Base-by-base conservation (phyloP, 2,113 vertebrate genomes). In the Tachycineta bicolor region DNA sequence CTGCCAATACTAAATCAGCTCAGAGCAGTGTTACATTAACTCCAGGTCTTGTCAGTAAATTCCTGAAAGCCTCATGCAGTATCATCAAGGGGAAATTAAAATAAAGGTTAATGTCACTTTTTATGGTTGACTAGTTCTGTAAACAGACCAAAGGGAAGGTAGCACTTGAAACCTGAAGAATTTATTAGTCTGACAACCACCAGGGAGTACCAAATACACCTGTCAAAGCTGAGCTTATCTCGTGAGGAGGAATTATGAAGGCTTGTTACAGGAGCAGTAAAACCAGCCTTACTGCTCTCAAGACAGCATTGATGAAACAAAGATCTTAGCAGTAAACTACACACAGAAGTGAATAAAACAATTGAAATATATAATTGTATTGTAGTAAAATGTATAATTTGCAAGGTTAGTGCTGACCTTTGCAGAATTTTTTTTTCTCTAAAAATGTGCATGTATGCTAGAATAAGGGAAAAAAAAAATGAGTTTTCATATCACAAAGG, bases 31-130 rank as follows among this genome's bases (percentile, higher is more conserved):
- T 92, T 95, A 71, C 17, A 18, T 37, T 44, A 19, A 67, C 43
- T 91, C 46, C 19, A 76, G 55, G 24, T 85, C 25, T 6, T 71
- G 41, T 21, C 73, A 73, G 55, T 77, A 93, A 93, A 84, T 75
- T 94, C 68, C 64, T 88, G 74, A 94, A 80, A 65, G 50, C 67
- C 37, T 37, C 24, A 3, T 79, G 22, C 49, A 83, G 29, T 34
- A 90, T 43, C 59, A 58, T 77, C 28, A 23, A 50, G 70, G 73
- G 37, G 18, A 44, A 95, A 96, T 96, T 94, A 95, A 97, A 97
- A 96, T 87, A 96, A 97, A 97, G 90, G 95, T 97, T 97, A 97
- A 97, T 95, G 81, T 69, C 21, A 92, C 85, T 94, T 94, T 97
- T 97, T 88, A 97, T 62, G 81, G 92, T 50, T 95, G 70, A 59